Percentiles rank a stretch among this genome's conserved stretches.
Conservation (phyloP, 2,113 vertebrate genomes). For the Neomonachus schauinslandi region DNA sequence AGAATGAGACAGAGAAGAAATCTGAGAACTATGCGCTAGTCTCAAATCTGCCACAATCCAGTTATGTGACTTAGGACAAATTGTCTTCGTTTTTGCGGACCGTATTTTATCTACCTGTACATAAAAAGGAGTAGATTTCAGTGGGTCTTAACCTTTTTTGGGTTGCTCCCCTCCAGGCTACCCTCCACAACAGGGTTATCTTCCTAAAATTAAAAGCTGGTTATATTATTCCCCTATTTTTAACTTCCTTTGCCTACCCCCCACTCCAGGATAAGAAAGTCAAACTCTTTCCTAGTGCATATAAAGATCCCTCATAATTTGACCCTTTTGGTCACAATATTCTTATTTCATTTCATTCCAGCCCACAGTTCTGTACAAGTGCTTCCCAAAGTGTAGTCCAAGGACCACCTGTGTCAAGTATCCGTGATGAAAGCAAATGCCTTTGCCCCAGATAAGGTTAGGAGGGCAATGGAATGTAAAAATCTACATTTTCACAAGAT, state of each 20-base stretch:
- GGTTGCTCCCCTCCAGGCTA: not conserved
- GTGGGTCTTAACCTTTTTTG: not conserved
- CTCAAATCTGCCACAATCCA: not conserved
- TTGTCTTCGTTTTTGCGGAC: not conserved
- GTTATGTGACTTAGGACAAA: not conserved
- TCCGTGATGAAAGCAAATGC: not conserved
- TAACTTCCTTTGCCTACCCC: not conserved
- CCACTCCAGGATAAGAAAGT: not conserved
- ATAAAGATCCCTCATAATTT: slow-evolving; percentile 1
- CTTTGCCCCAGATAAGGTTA: not conserved
- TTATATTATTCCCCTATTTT: slow-evolving; percentile 15
- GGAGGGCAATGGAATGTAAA: not conserved
- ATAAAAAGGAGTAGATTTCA: not conserved
- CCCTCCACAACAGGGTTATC: not conserved
- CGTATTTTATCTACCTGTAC: not conserved
- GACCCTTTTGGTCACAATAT: not conserved
- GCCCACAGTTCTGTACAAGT: not conserved
- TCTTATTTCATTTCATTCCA: slow-evolving; percentile 22
- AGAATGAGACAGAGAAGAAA: slow-evolving; percentile 33
- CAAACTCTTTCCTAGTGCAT: slow-evolving; percentile 4
- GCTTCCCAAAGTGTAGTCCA: not conserved
- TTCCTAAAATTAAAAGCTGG: not conserved
- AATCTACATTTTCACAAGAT: not conserved
- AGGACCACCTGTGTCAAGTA: not conserved
- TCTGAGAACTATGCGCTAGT: not conserved